phyloP scores from a whole-genome alignment of 2,888 invertebrate genomes.

The Drosophila monieri region DNA sequence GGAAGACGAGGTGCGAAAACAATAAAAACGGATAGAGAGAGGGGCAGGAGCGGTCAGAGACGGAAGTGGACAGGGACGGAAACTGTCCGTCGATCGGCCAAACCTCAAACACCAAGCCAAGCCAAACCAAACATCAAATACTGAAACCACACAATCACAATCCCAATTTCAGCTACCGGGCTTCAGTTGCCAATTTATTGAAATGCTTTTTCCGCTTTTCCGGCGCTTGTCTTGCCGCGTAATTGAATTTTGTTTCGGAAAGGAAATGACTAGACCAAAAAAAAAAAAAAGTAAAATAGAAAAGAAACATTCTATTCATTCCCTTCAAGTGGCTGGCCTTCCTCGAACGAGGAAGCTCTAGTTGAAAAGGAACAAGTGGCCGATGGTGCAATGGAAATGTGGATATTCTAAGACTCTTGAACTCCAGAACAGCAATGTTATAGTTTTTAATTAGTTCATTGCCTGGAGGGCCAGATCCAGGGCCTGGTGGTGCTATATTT shows the following conservation, averaged over 20 bases:
- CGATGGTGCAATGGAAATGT: constrained; percentile 56
- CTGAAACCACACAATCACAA: constrained; percentile 17
- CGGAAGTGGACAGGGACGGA: constrained; percentile 29
- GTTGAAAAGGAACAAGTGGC: constrained; percentile 5
- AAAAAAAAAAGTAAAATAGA: constrained; percentile 18
- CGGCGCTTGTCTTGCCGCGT: constrained; percentile 40
- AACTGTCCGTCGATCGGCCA: constrained; percentile 52
- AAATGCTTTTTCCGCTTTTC: constrained; percentile 53
- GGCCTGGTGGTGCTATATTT: constrained; percentile 69
- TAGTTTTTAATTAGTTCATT: constrained; percentile 74
- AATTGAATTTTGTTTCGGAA: constrained; percentile 48
- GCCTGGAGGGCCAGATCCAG: constrained; percentile 39
- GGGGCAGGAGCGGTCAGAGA: constrained; percentile 54
- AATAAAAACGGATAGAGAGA: constrained; percentile 57
- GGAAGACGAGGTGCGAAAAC: constrained; percentile 67
- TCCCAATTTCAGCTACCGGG: constrained; percentile 32
- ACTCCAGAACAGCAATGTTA: constrained; percentile 16
- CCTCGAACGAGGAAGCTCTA: constrained; percentile 11
- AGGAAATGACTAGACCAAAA: constrained; percentile 78
- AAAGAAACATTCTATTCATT: constrained; percentile 3
- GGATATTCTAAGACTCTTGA: constrained; percentile 4
- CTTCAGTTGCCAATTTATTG: constrained; percentile 69
- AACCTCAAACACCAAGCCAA: neutral
- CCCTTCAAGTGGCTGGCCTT: constrained; percentile 56
- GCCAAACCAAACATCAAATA: neutral